These are phyloP conservation scores for Coelinius sp. DNA, from an alignment of 2,888 invertebrate species.

Conservation along the genomic window DNA sequence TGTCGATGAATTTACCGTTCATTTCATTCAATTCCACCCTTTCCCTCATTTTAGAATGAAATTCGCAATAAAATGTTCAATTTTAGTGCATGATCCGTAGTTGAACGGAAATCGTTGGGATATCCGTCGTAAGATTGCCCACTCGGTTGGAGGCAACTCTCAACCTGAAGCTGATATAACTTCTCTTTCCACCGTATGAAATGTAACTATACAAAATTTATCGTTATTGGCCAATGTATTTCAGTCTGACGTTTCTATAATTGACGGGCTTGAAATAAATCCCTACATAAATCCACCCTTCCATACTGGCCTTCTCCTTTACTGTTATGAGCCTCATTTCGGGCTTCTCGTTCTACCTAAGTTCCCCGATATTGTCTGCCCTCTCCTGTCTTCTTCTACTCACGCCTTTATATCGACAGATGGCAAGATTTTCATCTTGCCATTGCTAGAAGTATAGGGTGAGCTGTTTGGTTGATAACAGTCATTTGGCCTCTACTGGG, in stretches of 20 bases:
- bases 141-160: neutral
- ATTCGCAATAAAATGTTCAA: neutral
- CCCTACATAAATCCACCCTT: slow-evolving; percentile 33
- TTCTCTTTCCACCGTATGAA: slow-evolving; percentile 2
- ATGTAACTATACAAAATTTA: slow-evolving; percentile 34
- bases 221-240: slow-evolving; percentile 42
- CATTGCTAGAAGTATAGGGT: neutral
- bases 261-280: slow-evolving; percentile 39
- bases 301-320: neutral
- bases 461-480: neutral
- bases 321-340: slow-evolving; percentile 7
- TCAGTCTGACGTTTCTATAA: slow-evolving; percentile 40
- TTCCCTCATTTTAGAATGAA: neutral
- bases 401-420: neutral
- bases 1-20: neutral
- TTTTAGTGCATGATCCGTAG: neutral
- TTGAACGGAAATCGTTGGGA: slow-evolving; percentile 32
- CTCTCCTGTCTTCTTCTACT: neutral
- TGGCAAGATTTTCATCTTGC: neutral
- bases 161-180: slow-evolving; percentile 5
- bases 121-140: slow-evolving; percentile 34
- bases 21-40: neutral
- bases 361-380: neutral
- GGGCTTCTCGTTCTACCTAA: neutral
- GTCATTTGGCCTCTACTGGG: neutral